phyloP scores from a whole-genome alignment of 2,113 vertebrate species.

The Hylia prasina region DNA sequence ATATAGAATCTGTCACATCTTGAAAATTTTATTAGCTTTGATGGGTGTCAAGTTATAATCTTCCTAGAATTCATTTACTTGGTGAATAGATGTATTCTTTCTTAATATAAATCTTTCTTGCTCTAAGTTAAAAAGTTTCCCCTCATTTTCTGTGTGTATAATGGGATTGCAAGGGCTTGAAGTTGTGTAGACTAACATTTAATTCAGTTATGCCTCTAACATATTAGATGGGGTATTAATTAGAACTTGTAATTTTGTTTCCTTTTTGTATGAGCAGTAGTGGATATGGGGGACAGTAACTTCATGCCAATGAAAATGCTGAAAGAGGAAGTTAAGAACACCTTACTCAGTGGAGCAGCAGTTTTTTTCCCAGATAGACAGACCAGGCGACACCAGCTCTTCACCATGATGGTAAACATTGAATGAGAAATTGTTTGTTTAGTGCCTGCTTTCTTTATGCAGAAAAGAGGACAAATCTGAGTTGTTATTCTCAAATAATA shows the following conservation, averaged over 20 bases:
- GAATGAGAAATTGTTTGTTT: not conserved
- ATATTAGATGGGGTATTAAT: not conserved
- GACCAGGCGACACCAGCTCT: conserved; percentile 85
- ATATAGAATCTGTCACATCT: not conserved
- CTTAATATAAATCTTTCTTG: not conserved
- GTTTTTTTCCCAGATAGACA: conserved; percentile 92
- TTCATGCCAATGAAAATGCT: conserved; percentile 73
- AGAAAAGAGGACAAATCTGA: not conserved
- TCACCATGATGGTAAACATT: conserved; percentile 89
- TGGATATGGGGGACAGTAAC: conserved; percentile 80
- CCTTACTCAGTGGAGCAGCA: conserved; percentile 90
- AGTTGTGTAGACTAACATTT: not conserved
- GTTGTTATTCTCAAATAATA: not conserved
- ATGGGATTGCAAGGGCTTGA: not conserved
- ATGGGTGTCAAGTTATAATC: not conserved
- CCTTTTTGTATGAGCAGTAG: conserved; percentile 74
- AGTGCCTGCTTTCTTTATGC: not conserved
- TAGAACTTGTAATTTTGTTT: not conserved
- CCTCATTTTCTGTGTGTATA: not conserved
- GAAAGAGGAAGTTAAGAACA: conserved; percentile 86
- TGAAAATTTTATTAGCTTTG: not conserved
- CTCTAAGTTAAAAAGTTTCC: not conserved
- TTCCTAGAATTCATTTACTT: not conserved
- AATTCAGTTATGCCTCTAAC: not conserved
- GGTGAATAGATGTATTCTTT: not conserved